Evolutionary conservation across 1,140 invertebrate species (phyloP), one percentile per base, ranked within the genome.

Genomic region (Helicoverpa zea): DNA sequence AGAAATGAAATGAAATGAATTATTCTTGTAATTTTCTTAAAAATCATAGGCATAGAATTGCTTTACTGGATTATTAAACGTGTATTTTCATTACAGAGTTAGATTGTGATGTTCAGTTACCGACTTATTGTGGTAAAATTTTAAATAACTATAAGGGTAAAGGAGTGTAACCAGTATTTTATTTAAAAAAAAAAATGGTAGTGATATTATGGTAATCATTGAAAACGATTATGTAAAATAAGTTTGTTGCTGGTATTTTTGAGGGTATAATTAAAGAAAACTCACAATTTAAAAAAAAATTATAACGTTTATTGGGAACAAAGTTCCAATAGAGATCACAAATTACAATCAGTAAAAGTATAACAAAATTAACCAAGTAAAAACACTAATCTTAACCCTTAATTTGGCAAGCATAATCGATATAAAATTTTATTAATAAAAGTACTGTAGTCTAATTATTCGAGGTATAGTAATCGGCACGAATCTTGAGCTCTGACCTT

Each of bases 261-360:
- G 58, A 59, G 58, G 56, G 23, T 29, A 59, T 59, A 59, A 59
- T 59, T 59, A 59, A 59, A 59, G 18, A 29, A 59, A 59, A 59
- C 58, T 59, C 58, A 59, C 58, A 59, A 59, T 29, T 59, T n/a
- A n/a, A n/a, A n/a, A n/a, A n/a, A 59, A 29, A 59, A 59, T 23
- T 59, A 16, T 58, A 58, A 58, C 54, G 54, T 58, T 58, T 58
- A 58, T 58, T 58, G 16, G 54, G 54, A 58, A 58, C 54, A 18
- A 58, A 58, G 54, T 23, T 59, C 7, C 11, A 5, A 59, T 29
- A 29, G 18, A 59, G 58, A 59, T 59, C 58, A 59, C 18, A 59
- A 59, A 59, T 59, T 29, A 59, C 58, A 59, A 29, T 59, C 58
- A 29, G 58, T 59, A 29, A 59, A 59, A 59, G 58, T 59, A 59